Conservation (phyloP, 1,140 invertebrate genomes). For the Drosophila pallidifrons region DNA sequence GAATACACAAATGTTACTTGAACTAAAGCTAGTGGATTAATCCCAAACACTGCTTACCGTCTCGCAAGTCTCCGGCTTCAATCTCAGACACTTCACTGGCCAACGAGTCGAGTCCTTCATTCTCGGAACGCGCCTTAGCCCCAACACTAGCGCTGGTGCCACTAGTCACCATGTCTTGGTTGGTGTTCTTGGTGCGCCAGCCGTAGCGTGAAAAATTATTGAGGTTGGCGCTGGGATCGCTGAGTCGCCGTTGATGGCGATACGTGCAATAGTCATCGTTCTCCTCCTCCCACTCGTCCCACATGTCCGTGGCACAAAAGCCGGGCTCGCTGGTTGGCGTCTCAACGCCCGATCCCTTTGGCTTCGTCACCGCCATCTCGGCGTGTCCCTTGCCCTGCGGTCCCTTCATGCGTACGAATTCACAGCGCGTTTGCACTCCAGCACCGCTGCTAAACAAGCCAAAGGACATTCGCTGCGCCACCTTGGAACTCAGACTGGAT, state of each 20-base stretch:
- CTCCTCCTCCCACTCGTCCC: constrained; percentile 95
- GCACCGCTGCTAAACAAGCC: constrained; percentile 92
- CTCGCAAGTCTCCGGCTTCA: constrained; percentile 96
- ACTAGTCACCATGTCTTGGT: constrained; percentile 85
- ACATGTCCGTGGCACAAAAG: constrained; percentile 92
- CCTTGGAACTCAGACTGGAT: constrained; percentile 96
- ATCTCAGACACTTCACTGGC: constrained; percentile 94
- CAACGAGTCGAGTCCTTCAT: constrained; percentile 94
- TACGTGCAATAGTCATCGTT: constrained; percentile 93
- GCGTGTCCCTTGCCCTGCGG: constrained; percentile 98
- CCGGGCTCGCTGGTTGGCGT: constrained; percentile 97
- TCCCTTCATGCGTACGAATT: constrained; percentile 99
- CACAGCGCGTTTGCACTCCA: constrained; percentile 92
- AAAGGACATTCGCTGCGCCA: constrained; percentile 98
- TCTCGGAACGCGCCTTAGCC: constrained; percentile 94
- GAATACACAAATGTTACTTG: constrained; percentile 5
- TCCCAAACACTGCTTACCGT: constrained; percentile 88
- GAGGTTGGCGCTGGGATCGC: constrained; percentile 97
- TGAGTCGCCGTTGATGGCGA: constrained; percentile 93
- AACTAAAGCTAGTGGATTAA: background rate
- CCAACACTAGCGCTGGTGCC: constrained; percentile 73
- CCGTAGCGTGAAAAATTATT: constrained; percentile 94
- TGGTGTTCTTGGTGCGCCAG: constrained; percentile 89
- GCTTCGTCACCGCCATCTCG: constrained; percentile 98
- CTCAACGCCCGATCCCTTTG: constrained; percentile 95